These are phyloP conservation scores for Pterophyllum scalare DNA, from an alignment of 2,113 vertebrate species.

Conservation along the genomic window DNA sequence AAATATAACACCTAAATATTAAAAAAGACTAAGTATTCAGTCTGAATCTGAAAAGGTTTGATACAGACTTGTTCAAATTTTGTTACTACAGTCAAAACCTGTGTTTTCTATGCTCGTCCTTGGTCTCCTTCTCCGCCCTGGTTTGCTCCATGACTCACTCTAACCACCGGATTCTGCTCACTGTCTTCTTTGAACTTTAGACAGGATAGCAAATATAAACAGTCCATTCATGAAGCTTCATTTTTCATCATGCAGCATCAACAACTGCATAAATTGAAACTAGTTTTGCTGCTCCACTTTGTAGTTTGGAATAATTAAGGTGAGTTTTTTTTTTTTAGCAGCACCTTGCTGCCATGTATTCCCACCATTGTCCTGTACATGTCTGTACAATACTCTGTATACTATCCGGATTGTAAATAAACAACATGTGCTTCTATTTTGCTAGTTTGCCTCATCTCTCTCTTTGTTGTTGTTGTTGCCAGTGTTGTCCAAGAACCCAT, in stretches of 20 bases:
- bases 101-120: background rate
- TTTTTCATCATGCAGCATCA: background rate
- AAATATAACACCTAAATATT: background rate
- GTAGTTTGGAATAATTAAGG: background rate
- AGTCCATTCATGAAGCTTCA: background rate
- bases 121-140: background rate
- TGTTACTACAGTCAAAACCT: background rate
- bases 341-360: background rate
- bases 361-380: background rate
- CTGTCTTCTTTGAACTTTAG: background rate
- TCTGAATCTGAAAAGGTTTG: background rate
- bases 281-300: background rate
- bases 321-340: constrained; percentile 2
- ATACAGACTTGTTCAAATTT: background rate
- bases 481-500: background rate
- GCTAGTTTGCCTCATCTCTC: constrained; percentile 13
- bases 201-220: background rate
- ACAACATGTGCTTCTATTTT: constrained; percentile 19
- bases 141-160: background rate
- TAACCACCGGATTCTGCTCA: background rate
- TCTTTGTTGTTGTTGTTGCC: background rate
- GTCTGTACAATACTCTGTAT: constrained; percentile 15
- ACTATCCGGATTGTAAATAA: constrained; percentile 31
- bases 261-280: background rate
- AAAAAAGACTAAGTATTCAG: background rate